Evolutionary conservation across 2,113 vertebrate species (phyloP).

Genomic region (Colius striatus): DNA sequence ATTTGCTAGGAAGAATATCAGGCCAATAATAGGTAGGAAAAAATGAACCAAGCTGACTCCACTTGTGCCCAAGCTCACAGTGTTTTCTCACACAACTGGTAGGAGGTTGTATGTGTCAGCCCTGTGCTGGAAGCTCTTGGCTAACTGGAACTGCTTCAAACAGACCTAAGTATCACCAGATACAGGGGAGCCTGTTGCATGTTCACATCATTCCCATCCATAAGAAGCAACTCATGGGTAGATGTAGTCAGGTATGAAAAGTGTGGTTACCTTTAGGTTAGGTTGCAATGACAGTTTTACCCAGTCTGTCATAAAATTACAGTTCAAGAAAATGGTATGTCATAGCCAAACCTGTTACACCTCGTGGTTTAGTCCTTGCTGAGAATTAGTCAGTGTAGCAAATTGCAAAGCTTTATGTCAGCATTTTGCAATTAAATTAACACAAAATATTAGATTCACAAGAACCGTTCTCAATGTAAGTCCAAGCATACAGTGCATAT

Average conservation of each 20-base stretch:
- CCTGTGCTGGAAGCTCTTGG: background rate
- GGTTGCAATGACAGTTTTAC: background rate
- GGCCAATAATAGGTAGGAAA: background rate
- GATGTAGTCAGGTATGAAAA: background rate
- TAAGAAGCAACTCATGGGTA: background rate
- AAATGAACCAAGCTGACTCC: background rate
- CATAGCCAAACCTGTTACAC: background rate
- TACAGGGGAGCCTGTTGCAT: background rate
- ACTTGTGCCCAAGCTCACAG: background rate
- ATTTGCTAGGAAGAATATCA: background rate
- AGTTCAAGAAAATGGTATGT: background rate
- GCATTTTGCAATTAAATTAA: slow-evolving; percentile 1
- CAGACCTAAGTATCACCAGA: background rate
- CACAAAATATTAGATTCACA: background rate
- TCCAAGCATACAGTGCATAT: background rate
- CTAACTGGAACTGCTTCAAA: background rate
- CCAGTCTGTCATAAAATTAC: background rate
- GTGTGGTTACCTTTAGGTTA: background rate
- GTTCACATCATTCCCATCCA: background rate
- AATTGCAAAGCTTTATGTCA: background rate
- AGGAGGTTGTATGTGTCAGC: background rate
- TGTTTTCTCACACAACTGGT: background rate
- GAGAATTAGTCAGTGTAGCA: background rate
- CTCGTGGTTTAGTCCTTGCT: background rate
- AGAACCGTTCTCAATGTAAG: background rate